phyloP scores from a whole-genome alignment of 2,888 invertebrate species.

The Sclerodermus sp. region DNA sequence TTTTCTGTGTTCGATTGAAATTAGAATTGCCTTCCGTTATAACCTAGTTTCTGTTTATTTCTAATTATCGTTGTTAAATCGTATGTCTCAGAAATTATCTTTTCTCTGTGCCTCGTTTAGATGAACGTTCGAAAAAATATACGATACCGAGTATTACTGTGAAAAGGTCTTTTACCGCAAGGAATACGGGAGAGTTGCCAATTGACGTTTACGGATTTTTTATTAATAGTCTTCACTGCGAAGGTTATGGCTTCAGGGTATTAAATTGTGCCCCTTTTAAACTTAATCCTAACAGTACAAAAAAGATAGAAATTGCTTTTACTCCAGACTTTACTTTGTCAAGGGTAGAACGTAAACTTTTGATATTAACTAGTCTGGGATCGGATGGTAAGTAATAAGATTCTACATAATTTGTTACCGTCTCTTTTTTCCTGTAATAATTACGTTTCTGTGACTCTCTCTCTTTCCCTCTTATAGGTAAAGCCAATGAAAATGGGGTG shows the following conservation, averaged over 20 bases:
- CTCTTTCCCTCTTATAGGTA: conserved; percentile 6
- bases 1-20: too few species aligned
- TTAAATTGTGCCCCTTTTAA: conserved; percentile 74
- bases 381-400: conserved; percentile 15
- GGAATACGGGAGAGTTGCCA: conserved; percentile 90
- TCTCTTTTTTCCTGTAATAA: too few species aligned
- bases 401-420: background rate
- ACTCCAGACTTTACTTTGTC: conserved; percentile 86
- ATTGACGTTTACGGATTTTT: conserved; percentile 70
- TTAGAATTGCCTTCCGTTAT: too few species aligned
- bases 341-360: conserved; percentile 68
- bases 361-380: conserved; percentile 65
- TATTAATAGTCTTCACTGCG: conserved; percentile 70
- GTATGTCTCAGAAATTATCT: too few species aligned
- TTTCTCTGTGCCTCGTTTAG: too few species aligned
- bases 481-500: conserved; percentile 33
- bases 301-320: conserved; percentile 82
- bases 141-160: conserved; percentile 70
- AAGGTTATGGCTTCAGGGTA: conserved; percentile 79
- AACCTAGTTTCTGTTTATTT: too few species aligned
- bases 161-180: conserved; percentile 78
- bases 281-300: conserved; percentile 72
- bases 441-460: too few species aligned
- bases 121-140: conserved; percentile 44
- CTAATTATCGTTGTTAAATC: too few species aligned